A percentile compares a stretch with the other conserved stretches of the same genome.
Evolutionary conservation across 2,888 invertebrate genomes (phyloP).

Genomic region (Synergus umbraculus): DNA sequence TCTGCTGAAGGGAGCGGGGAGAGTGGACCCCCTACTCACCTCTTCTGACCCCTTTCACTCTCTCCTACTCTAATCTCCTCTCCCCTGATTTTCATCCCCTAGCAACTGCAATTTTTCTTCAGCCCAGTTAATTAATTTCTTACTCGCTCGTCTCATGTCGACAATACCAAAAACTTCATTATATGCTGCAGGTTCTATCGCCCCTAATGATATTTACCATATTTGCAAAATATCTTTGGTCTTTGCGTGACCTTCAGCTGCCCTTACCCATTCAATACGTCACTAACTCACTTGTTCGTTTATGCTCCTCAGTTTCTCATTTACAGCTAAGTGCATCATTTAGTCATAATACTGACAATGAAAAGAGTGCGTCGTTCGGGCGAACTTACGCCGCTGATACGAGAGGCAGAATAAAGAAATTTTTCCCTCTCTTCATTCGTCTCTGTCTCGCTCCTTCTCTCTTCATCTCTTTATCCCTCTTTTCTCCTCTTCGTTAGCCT

Average conservation of each 20-base stretch:
- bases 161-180: neutral
- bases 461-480: slow-evolving; percentile 39
- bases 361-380: neutral
- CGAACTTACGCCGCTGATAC: slow-evolving; percentile 21
- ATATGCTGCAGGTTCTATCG: neutral
- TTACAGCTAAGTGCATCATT: neutral
- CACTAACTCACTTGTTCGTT: neutral
- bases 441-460: slow-evolving; percentile 45
- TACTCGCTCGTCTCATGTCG: neutral
- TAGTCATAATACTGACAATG: slow-evolving; percentile 16
- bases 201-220: neutral
- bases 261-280: neutral
- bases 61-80: neutral
- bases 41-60: slow-evolving; percentile 25
- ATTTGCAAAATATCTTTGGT: neutral
- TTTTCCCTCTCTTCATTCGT: slow-evolving; percentile 39
- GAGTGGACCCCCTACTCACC: slow-evolving; percentile 7
- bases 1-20: neutral
- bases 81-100: neutral
- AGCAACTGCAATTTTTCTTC: neutral
- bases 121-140: neutral
- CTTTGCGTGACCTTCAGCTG: neutral
- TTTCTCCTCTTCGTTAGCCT: slow-evolving; percentile 42
- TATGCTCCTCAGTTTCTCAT: neutral
- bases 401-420: slow-evolving; percentile 33